Evolutionary conservation across 1,140 invertebrate genomes (phyloP).

Genomic region (Drosophila equinoxialis): DNA sequence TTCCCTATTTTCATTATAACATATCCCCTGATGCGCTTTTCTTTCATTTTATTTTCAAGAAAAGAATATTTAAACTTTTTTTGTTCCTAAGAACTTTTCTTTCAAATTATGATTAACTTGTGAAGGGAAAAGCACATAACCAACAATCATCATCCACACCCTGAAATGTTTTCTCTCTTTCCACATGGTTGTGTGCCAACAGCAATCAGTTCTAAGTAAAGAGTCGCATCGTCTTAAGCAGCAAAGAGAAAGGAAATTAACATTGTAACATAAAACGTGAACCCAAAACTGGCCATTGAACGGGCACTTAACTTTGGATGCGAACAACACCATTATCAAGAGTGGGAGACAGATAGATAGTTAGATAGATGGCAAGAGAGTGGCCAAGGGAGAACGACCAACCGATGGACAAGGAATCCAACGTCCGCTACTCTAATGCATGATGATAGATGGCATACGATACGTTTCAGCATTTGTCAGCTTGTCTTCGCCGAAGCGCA

Average conservation of each 20-base stretch:
- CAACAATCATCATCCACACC: conserved; percentile 9
- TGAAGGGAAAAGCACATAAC: conserved; percentile 10
- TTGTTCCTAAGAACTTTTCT: background rate
- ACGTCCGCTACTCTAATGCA: conserved; percentile 66
- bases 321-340: conserved; percentile 46
- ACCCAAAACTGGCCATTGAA: conserved; percentile 71
- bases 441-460: conserved; percentile 81
- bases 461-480: conserved; percentile 81
- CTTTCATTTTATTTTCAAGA: background rate
- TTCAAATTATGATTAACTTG: conserved; percentile 14
- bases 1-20: background rate
- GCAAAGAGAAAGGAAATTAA: conserved; percentile 73
- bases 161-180: background rate
- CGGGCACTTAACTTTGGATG: conserved; percentile 76
- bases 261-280: conserved; percentile 77
- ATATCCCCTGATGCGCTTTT: background rate
- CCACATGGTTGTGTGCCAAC: conserved; percentile 3
- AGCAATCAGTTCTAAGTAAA: conserved; percentile 70
- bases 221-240: conserved; percentile 50
- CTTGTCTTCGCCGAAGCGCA: conserved; percentile 78
- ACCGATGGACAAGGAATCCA: conserved; percentile 46
- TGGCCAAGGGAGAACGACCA: conserved; percentile 5
- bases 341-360: conserved; percentile 36
- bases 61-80: background rate
- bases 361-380: background rate